Conservation (phyloP, 2,888 invertebrate species). For the Lepidochitona cinerea region DNA sequence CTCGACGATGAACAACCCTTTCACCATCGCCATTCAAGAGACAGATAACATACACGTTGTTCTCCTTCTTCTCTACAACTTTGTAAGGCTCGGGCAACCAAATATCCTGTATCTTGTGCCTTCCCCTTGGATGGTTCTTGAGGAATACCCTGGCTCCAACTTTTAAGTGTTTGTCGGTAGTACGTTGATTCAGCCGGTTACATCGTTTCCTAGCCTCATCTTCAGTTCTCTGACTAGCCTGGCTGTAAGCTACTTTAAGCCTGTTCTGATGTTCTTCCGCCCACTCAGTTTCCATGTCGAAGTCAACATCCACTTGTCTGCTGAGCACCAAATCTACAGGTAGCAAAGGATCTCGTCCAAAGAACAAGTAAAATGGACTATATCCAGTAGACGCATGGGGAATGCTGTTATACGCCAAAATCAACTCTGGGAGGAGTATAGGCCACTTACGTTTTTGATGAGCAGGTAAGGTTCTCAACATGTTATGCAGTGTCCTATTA, state of each 20-base stretch:
- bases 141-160: background rate
- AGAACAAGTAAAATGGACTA: constrained; percentile 11
- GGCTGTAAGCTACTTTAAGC: background rate
- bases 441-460: constrained; percentile 3
- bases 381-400: constrained; percentile 9
- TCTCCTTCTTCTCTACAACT: background rate
- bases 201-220: no score
- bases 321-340: background rate
- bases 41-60: background rate
- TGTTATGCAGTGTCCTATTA: background rate
- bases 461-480: background rate
- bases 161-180: background rate
- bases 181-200: no score
- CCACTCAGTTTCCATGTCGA: background rate
- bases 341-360: constrained; percentile 8
- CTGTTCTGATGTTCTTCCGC: background rate
- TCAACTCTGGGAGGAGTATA: background rate
- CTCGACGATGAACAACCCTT: no score
- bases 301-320: background rate
- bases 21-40: background rate
- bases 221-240: background rate
- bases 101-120: background rate
- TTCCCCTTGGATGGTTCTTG: background rate
- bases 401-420: constrained; percentile 8
- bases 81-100: constrained; percentile 7